Conservation (phyloP, 2,888 invertebrate species). For the Blastobasis lacticolella region DNA sequence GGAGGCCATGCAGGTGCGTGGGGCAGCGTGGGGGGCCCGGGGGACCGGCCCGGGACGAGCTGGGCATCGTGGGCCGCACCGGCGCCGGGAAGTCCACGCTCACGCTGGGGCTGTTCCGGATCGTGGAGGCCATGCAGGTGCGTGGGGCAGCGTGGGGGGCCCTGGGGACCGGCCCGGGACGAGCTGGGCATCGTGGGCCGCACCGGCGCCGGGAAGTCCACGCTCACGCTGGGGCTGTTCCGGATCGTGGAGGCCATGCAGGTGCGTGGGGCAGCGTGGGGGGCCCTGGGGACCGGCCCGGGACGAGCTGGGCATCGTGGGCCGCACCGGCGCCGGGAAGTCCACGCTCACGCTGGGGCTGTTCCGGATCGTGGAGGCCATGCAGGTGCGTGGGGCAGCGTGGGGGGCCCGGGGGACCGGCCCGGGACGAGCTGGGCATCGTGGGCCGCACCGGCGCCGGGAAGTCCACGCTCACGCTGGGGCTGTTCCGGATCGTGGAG, state of each 20-base stretch:
- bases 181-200: constrained; percentile 94
- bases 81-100: constrained; percentile 95
- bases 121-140: background rate
- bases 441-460: constrained; percentile 94
- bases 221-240: constrained; percentile 89
- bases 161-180: constrained; percentile 88
- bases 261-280: too few relatives aligned
- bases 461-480: constrained; percentile 91
- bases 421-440: constrained; percentile 92
- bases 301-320: constrained; percentile 94
- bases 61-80: constrained; percentile 92
- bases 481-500: constrained; percentile 79
- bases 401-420: too few relatives aligned
- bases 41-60: constrained; percentile 91
- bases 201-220: constrained; percentile 94
- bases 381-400: too few relatives aligned
- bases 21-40: too few relatives aligned
- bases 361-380: constrained; percentile 73
- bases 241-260: constrained; percentile 45
- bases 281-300: too few relatives aligned
- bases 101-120: constrained; percentile 88
- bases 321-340: constrained; percentile 93
- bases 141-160: too few relatives aligned
- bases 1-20: background rate
- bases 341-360: constrained; percentile 90